These are phyloP conservation scores for Alauda arvensis DNA, from an alignment of 2,797 vertebrate species.

Conservation along the genomic window DNA sequence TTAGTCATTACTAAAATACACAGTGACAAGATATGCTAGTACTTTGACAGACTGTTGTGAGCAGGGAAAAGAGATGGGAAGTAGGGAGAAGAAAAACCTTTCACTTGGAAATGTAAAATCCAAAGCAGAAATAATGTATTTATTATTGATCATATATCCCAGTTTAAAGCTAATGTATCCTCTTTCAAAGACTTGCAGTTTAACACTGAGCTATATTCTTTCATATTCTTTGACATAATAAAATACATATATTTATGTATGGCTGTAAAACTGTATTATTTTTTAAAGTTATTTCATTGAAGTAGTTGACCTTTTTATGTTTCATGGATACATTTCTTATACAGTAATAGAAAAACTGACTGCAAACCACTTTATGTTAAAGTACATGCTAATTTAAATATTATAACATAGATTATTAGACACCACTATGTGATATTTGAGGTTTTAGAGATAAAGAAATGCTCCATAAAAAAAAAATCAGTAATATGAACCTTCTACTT, in stretches of 20 bases:
- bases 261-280: slow-evolving; percentile 41
- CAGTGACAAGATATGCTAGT: fast-evolving
- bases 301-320: slow-evolving; percentile 28
- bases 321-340: slow-evolving; percentile 13
- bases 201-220: not conserved
- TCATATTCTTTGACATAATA: slow-evolving; percentile 24
- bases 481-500: not conserved
- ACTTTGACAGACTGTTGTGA: not conserved
- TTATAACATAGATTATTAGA: not conserved
- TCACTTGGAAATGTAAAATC: not conserved
- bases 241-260: slow-evolving; percentile 31
- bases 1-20: not conserved
- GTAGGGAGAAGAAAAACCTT: not conserved
- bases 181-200: not conserved
- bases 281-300: slow-evolving; percentile 41
- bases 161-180: slow-evolving; percentile 17
- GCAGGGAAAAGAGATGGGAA: not conserved
- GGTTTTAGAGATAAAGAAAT: not conserved
- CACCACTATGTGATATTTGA: not conserved
- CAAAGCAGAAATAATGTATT: slow-evolving; percentile 7
- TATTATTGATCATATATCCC: not conserved
- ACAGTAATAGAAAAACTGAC: not conserved
- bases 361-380: slow-evolving; percentile 6
- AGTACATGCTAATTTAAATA: slow-evolving; percentile 15
- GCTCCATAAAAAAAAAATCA: not conserved